phyloP scores from a whole-genome alignment of 2,113 vertebrate genomes.

The Bagarius yarrelli region DNA sequence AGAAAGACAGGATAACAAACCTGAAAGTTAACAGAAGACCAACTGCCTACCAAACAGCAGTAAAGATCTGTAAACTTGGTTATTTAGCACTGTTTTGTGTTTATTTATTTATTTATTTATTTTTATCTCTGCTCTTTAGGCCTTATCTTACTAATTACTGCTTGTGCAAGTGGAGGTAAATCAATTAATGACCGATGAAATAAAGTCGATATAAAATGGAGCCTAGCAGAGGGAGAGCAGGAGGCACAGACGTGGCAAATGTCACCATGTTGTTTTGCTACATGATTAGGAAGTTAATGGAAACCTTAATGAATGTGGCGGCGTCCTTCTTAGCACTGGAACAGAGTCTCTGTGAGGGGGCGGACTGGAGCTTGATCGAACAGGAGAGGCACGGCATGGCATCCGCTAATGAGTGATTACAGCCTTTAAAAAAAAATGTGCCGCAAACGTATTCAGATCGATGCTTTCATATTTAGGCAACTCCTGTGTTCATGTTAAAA shows the following conservation, averaged over 20 bases:
- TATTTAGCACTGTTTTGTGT: neutral
- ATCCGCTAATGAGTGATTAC: neutral
- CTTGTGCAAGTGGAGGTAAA: conserved; percentile 17
- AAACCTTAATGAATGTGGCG: conserved; percentile 55
- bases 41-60: neutral
- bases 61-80: neutral
- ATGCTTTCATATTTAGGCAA: conserved; percentile 3
- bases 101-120: too few relatives aligned
- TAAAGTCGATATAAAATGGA: conserved; percentile 44
- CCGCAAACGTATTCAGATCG: neutral
- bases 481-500: neutral
- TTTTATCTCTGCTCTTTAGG: neutral
- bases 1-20: neutral
- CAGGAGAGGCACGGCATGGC: conserved; percentile 4
- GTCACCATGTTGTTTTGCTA: conserved; percentile 32
- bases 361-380: conserved; percentile 2
- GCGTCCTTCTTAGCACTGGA: conserved; percentile 36
- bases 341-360: neutral
- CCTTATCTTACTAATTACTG: neutral
- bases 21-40: neutral
- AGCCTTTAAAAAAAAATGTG: neutral
- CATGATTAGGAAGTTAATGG: conserved; percentile 65
- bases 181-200: conserved; percentile 54
- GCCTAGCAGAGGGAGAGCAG: conserved; percentile 26
- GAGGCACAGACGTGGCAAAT: conserved; percentile 29